Conservation (phyloP, 2,113 vertebrate species). For the Spizaetus ornatus region DNA sequence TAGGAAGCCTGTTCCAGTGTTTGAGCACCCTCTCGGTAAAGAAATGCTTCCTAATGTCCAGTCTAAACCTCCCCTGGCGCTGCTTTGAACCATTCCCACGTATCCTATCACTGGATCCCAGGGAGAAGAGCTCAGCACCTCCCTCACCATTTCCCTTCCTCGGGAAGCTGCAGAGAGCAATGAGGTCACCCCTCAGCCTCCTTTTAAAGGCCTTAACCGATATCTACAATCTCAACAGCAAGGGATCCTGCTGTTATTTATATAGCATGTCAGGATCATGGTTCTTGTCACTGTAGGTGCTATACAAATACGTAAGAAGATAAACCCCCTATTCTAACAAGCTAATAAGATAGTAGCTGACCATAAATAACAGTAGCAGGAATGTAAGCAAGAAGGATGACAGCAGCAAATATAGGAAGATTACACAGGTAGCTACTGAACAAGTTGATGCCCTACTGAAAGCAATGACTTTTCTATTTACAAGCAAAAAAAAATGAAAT, state of each 20-base stretch:
- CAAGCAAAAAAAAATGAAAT: neutral
- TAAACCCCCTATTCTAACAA: neutral
- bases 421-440: neutral
- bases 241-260: neutral
- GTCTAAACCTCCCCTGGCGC: neutral
- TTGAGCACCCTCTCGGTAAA: fast-evolving
- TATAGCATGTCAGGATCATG: neutral
- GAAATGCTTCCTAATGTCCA: neutral
- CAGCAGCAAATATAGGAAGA: neutral
- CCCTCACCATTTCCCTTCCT: neutral
- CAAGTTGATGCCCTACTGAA: neutral
- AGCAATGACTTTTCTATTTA: neutral
- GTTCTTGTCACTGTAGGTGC: neutral
- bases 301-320: neutral
- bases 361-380: slow-evolving; percentile 7
- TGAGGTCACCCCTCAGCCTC: neutral
- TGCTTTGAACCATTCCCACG: neutral
- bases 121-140: neutral
- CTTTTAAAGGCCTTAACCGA: neutral
- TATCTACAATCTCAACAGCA: neutral
- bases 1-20: neutral
- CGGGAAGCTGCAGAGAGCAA: neutral
- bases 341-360: neutral
- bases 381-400: slow-evolving; percentile 7
- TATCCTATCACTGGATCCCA: fast-evolving